Percentiles rank a stretch among this genome's conserved stretches.
Evolutionary conservation across 2,113 vertebrate species (phyloP).

Genomic region (Lepisosteus oculatus): DNA sequence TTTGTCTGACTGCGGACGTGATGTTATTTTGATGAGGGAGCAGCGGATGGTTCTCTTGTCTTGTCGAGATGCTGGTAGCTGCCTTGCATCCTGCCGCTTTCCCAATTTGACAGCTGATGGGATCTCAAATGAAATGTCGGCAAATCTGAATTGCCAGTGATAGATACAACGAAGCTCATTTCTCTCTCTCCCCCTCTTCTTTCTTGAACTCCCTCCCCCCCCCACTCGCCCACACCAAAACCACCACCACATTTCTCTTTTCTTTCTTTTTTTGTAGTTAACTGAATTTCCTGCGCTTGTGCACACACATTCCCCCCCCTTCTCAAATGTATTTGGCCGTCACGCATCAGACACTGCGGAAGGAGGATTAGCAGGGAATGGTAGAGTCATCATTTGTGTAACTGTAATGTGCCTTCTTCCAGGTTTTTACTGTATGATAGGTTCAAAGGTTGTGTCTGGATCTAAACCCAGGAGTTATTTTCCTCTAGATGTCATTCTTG

Average conservation of each 20-base stretch:
- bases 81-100: slow-evolving; percentile 58
- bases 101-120: slow-evolving; percentile 70
- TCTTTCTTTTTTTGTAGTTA: too few relatives aligned
- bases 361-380: background rate
- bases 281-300: background rate
- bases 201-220: slow-evolving; percentile 12
- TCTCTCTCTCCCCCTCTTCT: slow-evolving; percentile 35
- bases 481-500: slow-evolving; percentile 23
- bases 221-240: too few relatives aligned
- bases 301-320: background rate
- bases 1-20: slow-evolving; percentile 52
- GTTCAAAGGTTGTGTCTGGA: slow-evolving; percentile 25
- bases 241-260: too few relatives aligned
- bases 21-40: slow-evolving; percentile 71
- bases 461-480: slow-evolving; percentile 11
- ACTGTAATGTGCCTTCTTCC: slow-evolving; percentile 20
- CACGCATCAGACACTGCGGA: slow-evolving; percentile 7
- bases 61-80: slow-evolving; percentile 53
- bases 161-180: slow-evolving; percentile 65
- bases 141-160: slow-evolving; percentile 58
- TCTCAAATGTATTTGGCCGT: slow-evolving; percentile 14
- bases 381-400: background rate
- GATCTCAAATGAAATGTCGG: slow-evolving; percentile 62
- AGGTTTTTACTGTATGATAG: slow-evolving; percentile 12
- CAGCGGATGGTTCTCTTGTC: slow-evolving; percentile 50